phyloP scores from a whole-genome alignment of 30 jellyfish, hydroid and myxozoan species.

The Aurelia coerulea region DNA sequence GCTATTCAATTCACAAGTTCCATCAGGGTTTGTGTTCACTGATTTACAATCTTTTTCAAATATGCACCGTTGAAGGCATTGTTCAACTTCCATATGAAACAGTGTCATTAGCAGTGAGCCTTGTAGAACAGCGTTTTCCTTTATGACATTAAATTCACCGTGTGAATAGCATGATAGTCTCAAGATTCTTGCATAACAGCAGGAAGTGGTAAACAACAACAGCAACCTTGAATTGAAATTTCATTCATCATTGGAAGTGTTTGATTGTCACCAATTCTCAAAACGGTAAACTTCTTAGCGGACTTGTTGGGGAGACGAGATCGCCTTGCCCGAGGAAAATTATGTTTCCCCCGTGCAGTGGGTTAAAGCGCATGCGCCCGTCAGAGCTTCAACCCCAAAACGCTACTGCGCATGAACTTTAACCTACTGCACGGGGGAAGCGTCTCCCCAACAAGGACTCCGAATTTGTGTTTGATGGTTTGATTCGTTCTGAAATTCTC shows the following conservation, averaged over 20 bases:
- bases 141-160: slow-evolving; percentile 1
- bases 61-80: background rate
- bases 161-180: background rate
- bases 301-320: no score
- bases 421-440: no score
- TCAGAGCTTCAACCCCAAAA: no score
- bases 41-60: slow-evolving; percentile 4
- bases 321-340: no score
- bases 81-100: background rate
- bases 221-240: background rate
- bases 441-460: no score
- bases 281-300: no score
- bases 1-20: slow-evolving; percentile 18
- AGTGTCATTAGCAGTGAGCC: background rate
- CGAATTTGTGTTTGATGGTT: no score
- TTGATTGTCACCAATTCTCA: no score
- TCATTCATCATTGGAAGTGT: background rate
- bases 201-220: background rate
- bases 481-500: no score
- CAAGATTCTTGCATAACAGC: background rate
- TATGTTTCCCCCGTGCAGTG: no score
- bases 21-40: background rate
- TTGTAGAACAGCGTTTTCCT: background rate
- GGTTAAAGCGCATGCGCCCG: no score
- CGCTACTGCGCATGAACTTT: no score